These are phyloP conservation scores for Brachyrhaphis roseni DNA, from an alignment of 2,797 vertebrate genomes.

Conservation along the genomic window DNA sequence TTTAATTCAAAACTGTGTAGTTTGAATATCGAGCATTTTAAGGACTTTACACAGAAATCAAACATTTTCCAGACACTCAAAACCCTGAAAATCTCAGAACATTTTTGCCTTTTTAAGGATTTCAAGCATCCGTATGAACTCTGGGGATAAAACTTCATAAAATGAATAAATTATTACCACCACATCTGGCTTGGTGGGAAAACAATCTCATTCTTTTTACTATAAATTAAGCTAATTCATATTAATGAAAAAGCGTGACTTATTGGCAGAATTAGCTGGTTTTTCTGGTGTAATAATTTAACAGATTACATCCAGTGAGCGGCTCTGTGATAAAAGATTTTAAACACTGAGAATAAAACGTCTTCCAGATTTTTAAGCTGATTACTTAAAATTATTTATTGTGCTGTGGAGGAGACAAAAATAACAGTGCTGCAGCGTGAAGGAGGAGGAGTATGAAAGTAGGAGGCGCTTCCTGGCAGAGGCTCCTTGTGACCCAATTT, in stretches of 20 bases:
- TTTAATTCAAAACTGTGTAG: too few species aligned
- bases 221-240: background rate
- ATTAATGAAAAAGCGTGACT: background rate
- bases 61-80: too few species aligned
- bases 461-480: constrained; percentile 64
- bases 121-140: too few species aligned
- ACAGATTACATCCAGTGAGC: background rate
- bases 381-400: constrained; percentile 7
- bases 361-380: background rate
- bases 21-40: too few species aligned
- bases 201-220: background rate
- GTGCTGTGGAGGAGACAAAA: constrained; percentile 16
- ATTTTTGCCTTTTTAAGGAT: too few species aligned
- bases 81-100: too few species aligned
- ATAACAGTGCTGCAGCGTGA: constrained; percentile 16
- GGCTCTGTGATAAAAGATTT: background rate
- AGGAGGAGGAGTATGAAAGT: constrained; percentile 43
- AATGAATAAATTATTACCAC: background rate
- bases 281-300: background rate
- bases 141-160: background rate
- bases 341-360: background rate
- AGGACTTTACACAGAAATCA: too few species aligned
- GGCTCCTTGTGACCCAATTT: constrained; percentile 74
- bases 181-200: background rate
- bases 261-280: background rate